Evolutionary conservation across 2,113 vertebrate species (phyloP), one percentile per base, ranked within the genome.

Genomic region (Panthera leo): DNA sequence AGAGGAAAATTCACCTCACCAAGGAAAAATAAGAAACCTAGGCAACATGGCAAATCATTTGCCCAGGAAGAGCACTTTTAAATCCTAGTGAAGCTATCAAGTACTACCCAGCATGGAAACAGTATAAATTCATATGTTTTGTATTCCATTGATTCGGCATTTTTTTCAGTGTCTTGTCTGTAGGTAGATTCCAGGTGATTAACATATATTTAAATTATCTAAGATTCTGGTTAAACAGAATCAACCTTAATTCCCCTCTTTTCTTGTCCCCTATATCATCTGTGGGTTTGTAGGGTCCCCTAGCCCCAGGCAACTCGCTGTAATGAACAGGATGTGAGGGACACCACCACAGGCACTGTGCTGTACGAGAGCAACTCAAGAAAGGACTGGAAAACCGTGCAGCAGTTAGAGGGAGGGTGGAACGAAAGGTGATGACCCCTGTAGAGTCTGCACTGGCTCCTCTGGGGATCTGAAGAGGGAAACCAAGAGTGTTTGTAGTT

Each of bases 401-500:
- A 34, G 9, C 25, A 5, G 75, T 42, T 34, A 48, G 70, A 63
- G 39, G 76, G 85, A 53, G 58, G 91, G 36, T 80, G 13, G 58
- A 45, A 53, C 36, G 70, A 45, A 53, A 34, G 70, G n/a, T 19
- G 73, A 93, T 18, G 51, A 68, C 78, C 39, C 2, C 4, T 36
- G 13, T 55, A 23, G 39, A 85, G 87, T 39, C 76, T 68, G 55
- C 27, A 45, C 29, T 73, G 76, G 73, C 68, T 95, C 92, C 85
- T 80, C 83, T 7, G 63, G 96, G 61, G 85, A 95, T 71, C 85
- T 78, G 85, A 80, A 75, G 68, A 90, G 42, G 70, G 70, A 79
- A 91, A 92, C 94, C 34, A 67, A 90, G 93, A 76, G 75, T 90
- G 94, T 88, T n/a, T 85, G 85, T 94, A 76, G 92, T 95, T 98